phyloP scores from a whole-genome alignment of 1,140 invertebrate genomes.

The Coptotermes formosanus region DNA sequence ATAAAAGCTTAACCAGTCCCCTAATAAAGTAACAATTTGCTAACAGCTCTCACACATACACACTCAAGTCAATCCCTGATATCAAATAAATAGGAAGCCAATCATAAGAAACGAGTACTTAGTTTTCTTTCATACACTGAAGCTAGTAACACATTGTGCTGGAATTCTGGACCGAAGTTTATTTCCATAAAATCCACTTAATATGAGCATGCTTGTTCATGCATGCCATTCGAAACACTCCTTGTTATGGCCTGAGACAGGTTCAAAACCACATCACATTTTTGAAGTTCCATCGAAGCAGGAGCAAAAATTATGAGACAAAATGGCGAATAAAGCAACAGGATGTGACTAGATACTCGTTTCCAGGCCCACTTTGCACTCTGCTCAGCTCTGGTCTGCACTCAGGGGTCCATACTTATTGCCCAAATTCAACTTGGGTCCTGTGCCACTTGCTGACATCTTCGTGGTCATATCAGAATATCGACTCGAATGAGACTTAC shows the following conservation, averaged over 20 bases:
- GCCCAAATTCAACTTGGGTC: conserved; percentile 55
- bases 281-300: no score
- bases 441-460: conserved; percentile 42
- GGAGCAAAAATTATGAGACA: no score
- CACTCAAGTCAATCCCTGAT: conserved; percentile 1
- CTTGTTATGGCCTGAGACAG: no score
- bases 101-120: neutral
- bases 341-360: neutral
- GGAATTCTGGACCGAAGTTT: no score
- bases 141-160: no score
- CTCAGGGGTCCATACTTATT: conserved; percentile 56
- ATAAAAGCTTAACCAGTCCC: no score
- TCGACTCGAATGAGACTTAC: conserved; percentile 38
- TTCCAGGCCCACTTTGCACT: neutral
- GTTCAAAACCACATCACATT: no score
- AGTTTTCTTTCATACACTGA: no score
- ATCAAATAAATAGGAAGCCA: neutral
- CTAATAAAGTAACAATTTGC: neutral
- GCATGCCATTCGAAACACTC: no score
- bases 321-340: no score
- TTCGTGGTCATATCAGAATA: conserved; percentile 45
- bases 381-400: conserved; percentile 46
- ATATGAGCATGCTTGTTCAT: no score
- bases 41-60: neutral
- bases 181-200: no score